Percentiles rank a stretch among this genome's conserved stretches.
phyloP scores from a whole-genome alignment of 2,113 vertebrate genomes.

The Piprites chloris region DNA sequence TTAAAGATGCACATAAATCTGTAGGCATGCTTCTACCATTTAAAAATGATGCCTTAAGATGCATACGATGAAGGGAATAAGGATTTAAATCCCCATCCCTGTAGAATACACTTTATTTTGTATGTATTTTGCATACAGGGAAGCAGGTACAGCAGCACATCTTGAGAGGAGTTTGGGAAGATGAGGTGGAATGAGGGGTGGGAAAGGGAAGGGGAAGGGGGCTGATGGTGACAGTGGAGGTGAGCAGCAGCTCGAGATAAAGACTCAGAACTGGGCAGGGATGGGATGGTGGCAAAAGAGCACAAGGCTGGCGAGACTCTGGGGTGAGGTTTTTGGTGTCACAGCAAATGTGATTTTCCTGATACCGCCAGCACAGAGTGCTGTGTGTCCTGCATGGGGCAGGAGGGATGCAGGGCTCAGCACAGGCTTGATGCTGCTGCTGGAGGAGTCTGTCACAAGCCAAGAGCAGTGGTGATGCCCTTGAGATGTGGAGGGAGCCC shows the following conservation, averaged over 20 bases:
- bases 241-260: background rate
- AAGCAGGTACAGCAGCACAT: background rate
- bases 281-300: background rate
- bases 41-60: background rate
- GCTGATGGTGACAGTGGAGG: background rate
- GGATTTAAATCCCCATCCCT: background rate
- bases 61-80: background rate
- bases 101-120: background rate
- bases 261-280: background rate
- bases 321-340: background rate
- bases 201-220: background rate
- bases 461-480: background rate
- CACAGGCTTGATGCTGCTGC: background rate
- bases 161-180: background rate
- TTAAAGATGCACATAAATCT: slow-evolving; percentile 5
- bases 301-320: background rate
- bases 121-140: background rate
- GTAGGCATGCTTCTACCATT: background rate
- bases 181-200: background rate
- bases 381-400: accelerated
- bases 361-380: accelerated
- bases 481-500: background rate
- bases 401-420: background rate
- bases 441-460: background rate
- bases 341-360: background rate